Base-by-base conservation (phyloP, 2,113 vertebrate species). In the Stegastes partitus region DNA sequence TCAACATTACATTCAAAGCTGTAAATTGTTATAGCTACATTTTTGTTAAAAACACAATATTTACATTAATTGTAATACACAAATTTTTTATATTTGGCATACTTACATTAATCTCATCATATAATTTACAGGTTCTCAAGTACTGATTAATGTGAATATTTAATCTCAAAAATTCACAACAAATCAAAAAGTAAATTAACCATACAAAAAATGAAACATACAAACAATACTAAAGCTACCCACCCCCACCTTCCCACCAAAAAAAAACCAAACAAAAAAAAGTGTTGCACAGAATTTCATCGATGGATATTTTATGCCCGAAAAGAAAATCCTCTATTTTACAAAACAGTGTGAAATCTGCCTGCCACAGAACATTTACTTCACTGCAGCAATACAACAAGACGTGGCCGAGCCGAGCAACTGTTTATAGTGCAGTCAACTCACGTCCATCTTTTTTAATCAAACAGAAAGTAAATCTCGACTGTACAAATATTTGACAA, bases 1-100 rank as follows among this genome's bases (percentile, higher is more conserved):
- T 94, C 94, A 96, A 99, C 98, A 99, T 99, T 99, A 98, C 98
- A 99, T 99, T 99, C 97, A 98, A 98, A 98, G 96, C 93, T 98
- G 97, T 97, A 97, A 98, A 97, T 96, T 96, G 97, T 98, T 98
- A 98, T 98, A 97, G 97, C 96, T 97, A 97, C 96, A 97, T 96
- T 96, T n/a, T 97, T 97, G 96, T 98, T 98, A 99, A 99, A 99
- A 99, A 97, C 96, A 98, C 94, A 93, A 45, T 99, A 98, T 99
- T 95, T 99, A 99, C 98, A 99, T 96, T 96, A 97, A 96, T 93
- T 95, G 92, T 92, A 96, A 96, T 97, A 98, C 96, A 97, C 96
- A 97, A 82, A 96, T 95, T 96, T n/a, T 96, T 95, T 96, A 96
- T 98, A 98, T 99, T 99, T 99, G 97, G 98, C 97, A 97, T 99